phyloP scores from a whole-genome alignment of 1,140 invertebrate genomes.

The Bilobella aurantiaca region DNA sequence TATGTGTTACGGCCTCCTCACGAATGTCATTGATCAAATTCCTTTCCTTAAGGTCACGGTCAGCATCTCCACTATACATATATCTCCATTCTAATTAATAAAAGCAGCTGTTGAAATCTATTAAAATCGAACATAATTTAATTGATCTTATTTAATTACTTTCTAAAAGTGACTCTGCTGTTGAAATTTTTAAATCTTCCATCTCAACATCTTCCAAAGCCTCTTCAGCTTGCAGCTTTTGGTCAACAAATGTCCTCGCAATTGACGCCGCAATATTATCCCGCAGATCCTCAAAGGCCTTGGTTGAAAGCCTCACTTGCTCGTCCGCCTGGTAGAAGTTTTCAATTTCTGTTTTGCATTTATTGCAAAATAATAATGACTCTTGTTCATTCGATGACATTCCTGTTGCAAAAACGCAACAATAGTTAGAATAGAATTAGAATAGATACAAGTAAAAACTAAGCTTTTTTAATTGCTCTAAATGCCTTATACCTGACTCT shows the following conservation, averaged over 20 bases:
- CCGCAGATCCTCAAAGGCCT: slow-evolving; percentile 15
- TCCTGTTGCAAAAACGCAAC: not conserved
- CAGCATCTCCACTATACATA: slow-evolving; percentile 20
- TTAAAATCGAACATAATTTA: not conserved
- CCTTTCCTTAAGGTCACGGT: slow-evolving; percentile 19
- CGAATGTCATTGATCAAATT: not conserved
- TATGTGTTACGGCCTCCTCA: not conserved
- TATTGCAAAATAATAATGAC: slow-evolving; percentile 9
- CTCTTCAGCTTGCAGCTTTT: slow-evolving; percentile 1
- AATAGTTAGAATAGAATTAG: no score
- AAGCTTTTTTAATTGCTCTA: not conserved
- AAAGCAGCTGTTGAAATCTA: not conserved
- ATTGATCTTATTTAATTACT: not conserved
- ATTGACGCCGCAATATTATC: slow-evolving; percentile 16
- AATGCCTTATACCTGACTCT: not conserved
- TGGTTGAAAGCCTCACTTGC: slow-evolving; percentile 6
- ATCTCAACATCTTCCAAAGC: not conserved
- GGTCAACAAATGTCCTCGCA: slow-evolving; percentile 10
- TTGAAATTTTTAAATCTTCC: not conserved
- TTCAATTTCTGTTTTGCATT: slow-evolving; percentile 12
- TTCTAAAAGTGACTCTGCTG: slow-evolving; percentile 4
- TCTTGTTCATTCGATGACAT: not conserved
- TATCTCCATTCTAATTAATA: slow-evolving; percentile 20
- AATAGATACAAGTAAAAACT: not conserved
- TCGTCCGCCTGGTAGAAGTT: slow-evolving; percentile 4